Evolutionary conservation across 2,888 invertebrate genomes (phyloP).

Genomic region (Philereme vetulata): DNA sequence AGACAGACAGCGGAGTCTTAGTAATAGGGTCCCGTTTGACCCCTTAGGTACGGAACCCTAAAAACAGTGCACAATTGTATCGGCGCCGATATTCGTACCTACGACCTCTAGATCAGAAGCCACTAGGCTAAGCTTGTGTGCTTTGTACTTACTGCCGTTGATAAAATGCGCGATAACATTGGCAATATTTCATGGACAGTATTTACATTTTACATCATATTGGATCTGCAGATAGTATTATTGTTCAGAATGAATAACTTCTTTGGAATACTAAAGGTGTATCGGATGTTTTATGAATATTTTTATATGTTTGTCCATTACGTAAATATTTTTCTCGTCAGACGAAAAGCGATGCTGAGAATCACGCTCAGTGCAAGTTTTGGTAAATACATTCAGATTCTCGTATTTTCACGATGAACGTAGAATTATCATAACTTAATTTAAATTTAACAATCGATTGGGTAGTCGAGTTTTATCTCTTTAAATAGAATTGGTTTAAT

Average conservation of each 20-base stretch:
- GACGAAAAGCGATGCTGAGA: too few relatives aligned
- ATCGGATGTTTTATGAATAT: background rate
- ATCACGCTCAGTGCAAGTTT: too few relatives aligned
- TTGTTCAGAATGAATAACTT: constrained; percentile 33
- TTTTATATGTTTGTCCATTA: background rate
- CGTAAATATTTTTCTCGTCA: background rate
- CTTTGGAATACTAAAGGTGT: constrained; percentile 13
- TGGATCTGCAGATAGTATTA: constrained; percentile 36
- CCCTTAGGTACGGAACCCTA: too few relatives aligned
- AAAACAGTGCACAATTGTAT: too few relatives aligned
- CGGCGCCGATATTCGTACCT: background rate
- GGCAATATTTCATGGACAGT: constrained; percentile 37
- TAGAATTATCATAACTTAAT: constrained; percentile 36
- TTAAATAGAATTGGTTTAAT: constrained; percentile 16
- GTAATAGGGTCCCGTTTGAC: too few relatives aligned
- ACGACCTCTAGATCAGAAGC: constrained; percentile 6
- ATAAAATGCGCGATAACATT: constrained; percentile 39
- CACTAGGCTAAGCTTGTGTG: constrained; percentile 13
- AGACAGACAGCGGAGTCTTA: too few relatives aligned
- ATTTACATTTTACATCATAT: constrained; percentile 35
- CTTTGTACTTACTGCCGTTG: constrained; percentile 38
- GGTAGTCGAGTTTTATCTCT: constrained; percentile 25
- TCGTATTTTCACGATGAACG: constrained; percentile 22
- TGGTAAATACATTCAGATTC: constrained; percentile 25
- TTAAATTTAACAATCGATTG: constrained; percentile 31